Base-by-base conservation (phyloP, 2,113 vertebrate genomes). In the Myotis yumanensis region DNA sequence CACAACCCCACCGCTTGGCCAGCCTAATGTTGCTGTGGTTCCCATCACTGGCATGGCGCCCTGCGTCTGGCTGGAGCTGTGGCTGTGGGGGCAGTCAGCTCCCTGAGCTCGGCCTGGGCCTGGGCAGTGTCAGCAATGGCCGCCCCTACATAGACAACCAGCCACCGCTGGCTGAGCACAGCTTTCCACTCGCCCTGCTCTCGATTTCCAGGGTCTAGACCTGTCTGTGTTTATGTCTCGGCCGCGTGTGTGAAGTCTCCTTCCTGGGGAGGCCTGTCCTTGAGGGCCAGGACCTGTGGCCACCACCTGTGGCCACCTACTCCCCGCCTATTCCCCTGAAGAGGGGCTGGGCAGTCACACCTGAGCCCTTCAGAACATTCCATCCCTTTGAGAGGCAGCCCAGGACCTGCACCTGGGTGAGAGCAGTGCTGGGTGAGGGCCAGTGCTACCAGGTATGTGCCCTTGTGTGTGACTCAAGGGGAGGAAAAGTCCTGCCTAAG, bases 191-290 rank as follows among this genome's bases (percentile, higher is more conserved):
- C 73, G 89, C 77, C 57, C 57, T 0, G 22, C 22, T 90, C 86
- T 40, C 52, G 72, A 25, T 81, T 92, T 95, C 94, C 73, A 90
- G 72, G 51, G 57, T 18, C 59, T 40, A 4, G 20, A 14, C 83
- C 83, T 69, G 72, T 87, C 71, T 95, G 66, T 92, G 66, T 92
- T 93, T 93, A 72, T 40, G 80, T 89, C 95, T 92, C 1, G 0
- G 57, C 15, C 8, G 46, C 62, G 16, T 10, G 35, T 86, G 10
- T 37, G 35, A 64, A 68, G n/a, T 48, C 46, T 86, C 40, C 91
- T 95, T 81, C 46, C 64, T 4, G 15, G 51, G n/a, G 43, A 93
- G 88, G 57, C 62, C 75, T 43, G 4, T 40, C 15, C 25, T 54
- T 68, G 71, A 73, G 68, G 54, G 5, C 51, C 11, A 35, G 35